Percentiles rank a stretch among this genome's conserved stretches.
Conservation (phyloP, 2,797 vertebrate genomes). For the Acanthis flammea region DNA sequence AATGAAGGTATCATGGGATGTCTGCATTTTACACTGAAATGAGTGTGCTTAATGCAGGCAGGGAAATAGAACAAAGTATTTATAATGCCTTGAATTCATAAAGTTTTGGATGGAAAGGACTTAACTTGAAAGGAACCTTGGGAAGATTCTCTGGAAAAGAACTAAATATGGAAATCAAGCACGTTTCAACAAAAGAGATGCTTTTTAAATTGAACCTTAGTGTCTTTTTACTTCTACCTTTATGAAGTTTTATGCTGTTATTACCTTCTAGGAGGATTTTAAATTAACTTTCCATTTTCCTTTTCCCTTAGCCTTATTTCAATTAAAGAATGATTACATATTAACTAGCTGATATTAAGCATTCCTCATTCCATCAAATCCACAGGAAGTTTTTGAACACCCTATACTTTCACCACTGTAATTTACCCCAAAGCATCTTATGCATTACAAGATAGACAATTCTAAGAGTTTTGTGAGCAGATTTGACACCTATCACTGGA, state of each 20-base stretch:
- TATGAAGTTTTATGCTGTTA: neutral
- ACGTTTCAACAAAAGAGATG: neutral
- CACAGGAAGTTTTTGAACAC: neutral
- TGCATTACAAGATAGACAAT: neutral
- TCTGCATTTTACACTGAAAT: neutral
- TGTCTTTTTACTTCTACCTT: neutral
- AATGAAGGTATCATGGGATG: neutral
- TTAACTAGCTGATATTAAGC: neutral
- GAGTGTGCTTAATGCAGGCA: neutral
- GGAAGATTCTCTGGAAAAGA: neutral
- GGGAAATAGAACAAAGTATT: neutral
- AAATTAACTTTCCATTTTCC: neutral
- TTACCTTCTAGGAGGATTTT: neutral
- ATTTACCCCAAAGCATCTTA: neutral
- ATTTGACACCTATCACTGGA: neutral
- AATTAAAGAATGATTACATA: neutral
- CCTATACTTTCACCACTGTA: neutral
- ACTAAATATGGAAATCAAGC: neutral
- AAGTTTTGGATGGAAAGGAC: neutral
- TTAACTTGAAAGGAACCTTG: neutral
- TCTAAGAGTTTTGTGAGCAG: fast-evolving
- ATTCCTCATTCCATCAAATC: neutral
- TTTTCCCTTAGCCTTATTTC: neutral
- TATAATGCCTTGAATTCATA: neutral
- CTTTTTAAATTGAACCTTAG: neutral